phyloP scores from a whole-genome alignment of 1,140 invertebrate genomes.

The Xylocopa sonorina region DNA sequence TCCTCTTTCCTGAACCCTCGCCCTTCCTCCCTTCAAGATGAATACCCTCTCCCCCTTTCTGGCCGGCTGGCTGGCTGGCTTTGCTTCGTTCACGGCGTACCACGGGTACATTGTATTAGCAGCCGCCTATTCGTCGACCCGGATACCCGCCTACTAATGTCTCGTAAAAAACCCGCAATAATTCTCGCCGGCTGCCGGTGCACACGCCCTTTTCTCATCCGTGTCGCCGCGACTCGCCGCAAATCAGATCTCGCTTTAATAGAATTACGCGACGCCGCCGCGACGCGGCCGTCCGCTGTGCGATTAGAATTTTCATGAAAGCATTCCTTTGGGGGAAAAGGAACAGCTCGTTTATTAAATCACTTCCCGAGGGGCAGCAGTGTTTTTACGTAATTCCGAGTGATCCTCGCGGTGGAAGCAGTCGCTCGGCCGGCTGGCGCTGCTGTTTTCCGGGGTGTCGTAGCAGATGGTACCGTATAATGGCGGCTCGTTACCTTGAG shows the following conservation, averaged over 20 bases:
- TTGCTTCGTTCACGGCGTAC: constrained; percentile 54
- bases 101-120: constrained; percentile 65
- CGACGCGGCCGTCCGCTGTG: constrained; percentile 3
- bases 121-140: constrained; percentile 55
- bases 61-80: constrained; percentile 11
- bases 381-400: background rate
- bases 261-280: constrained; percentile 41
- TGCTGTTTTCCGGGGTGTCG: background rate
- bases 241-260: constrained; percentile 58
- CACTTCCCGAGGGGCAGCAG: no score
- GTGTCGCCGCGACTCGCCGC: constrained; percentile 40
- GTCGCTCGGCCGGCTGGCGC: background rate
- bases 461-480: background rate
- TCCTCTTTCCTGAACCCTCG: constrained; percentile 61
- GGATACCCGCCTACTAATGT: constrained; percentile 61
- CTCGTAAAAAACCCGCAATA: constrained; percentile 64
- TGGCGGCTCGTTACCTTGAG: background rate
- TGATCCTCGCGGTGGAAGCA: background rate
- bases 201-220: constrained; percentile 22
- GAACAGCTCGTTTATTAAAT: background rate
- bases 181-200: constrained; percentile 52
- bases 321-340: background rate
- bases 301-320: constrained; percentile 53
- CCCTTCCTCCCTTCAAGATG: constrained; percentile 66
- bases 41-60: no score